Conservation (phyloP, 2,888 invertebrate genomes). For the Aquatica leii region DNA sequence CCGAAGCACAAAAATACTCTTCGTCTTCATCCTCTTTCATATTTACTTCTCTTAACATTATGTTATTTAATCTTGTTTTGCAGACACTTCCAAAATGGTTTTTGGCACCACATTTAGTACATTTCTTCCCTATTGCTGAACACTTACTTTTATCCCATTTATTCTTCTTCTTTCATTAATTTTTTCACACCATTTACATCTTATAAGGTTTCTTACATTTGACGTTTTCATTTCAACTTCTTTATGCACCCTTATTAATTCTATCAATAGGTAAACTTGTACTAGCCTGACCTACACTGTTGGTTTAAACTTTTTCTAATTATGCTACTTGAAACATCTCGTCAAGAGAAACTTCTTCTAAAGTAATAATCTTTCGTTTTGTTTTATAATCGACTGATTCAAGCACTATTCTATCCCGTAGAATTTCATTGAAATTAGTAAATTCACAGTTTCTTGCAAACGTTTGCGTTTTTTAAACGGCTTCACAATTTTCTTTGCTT, state of each 20-base stretch:
- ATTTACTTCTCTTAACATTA: neutral
- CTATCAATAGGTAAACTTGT: neutral
- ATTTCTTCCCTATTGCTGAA: neutral
- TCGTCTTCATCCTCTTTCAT: neutral
- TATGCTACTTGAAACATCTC: neutral
- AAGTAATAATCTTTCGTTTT: neutral
- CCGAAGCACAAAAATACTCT: neutral
- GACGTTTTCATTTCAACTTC: neutral
- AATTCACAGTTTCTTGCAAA: neutral
- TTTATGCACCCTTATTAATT: neutral
- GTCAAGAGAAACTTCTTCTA: neutral
- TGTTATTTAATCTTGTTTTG: neutral
- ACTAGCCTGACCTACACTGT: neutral
- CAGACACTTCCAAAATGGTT: neutral
- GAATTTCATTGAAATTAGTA: neutral
- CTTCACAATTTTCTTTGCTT: neutral
- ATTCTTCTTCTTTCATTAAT: neutral
- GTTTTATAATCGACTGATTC: neutral
- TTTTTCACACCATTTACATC: neutral
- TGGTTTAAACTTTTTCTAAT: neutral
- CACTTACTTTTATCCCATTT: neutral
- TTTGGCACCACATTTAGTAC: neutral
- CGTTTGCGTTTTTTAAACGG: neutral
- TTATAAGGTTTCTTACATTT: neutral
- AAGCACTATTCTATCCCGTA: neutral